phyloP scores from a whole-genome alignment of 1,140 invertebrate genomes.

The Linepithema humile region DNA sequence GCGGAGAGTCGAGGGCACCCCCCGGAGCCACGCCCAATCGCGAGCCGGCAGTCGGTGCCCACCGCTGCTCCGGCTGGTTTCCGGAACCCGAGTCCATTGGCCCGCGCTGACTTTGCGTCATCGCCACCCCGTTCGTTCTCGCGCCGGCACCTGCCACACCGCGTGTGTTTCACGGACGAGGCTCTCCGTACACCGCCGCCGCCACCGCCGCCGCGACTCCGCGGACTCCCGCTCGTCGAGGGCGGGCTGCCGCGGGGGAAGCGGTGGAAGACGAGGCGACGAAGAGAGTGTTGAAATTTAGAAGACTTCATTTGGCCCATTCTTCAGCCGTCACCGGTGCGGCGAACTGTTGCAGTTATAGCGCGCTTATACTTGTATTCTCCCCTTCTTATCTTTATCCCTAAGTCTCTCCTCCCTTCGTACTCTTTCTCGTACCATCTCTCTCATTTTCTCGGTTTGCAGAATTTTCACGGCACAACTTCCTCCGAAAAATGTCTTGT shows the following conservation, averaged over 20 bases:
- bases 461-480: neutral
- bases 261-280: constrained; percentile 13
- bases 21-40: constrained; percentile 77
- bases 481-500: constrained; percentile 28
- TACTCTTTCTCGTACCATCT: neutral
- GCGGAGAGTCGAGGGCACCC: constrained; percentile 49
- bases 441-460: neutral
- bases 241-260: neutral
- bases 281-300: constrained; percentile 81
- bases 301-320: constrained; percentile 82
- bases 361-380: constrained; percentile 60
- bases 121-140: constrained; percentile 68
- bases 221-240: constrained; percentile 10
- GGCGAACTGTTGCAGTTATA: constrained; percentile 57
- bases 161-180: constrained; percentile 71
- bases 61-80: constrained; percentile 68
- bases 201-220: constrained; percentile 37
- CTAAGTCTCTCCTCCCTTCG: neutral
- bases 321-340: constrained; percentile 73
- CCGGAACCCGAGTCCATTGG: constrained; percentile 80
- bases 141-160: constrained; percentile 65
- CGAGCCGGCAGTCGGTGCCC: constrained; percentile 74
- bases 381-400: too few relatives aligned
- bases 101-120: constrained; percentile 80
- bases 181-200: constrained; percentile 46